Conservation (phyloP, 2,797 vertebrate genomes). For the Pangasius sanitwongsei region DNA sequence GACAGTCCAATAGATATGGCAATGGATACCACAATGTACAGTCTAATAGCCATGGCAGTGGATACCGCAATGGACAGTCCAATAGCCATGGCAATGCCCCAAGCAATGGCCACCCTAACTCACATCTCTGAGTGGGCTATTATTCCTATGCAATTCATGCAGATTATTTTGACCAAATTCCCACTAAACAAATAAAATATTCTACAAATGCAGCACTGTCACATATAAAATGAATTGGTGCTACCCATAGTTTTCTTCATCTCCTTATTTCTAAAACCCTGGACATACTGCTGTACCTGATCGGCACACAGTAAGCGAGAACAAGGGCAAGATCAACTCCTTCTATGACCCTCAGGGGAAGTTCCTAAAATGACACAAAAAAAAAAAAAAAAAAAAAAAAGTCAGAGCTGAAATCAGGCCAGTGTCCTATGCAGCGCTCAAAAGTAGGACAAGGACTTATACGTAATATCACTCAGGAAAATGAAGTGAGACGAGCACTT, state of each 20-base stretch:
- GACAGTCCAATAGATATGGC: not conserved
- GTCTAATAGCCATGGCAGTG: not conserved
- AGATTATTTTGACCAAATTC: not conserved
- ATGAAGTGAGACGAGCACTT: not conserved
- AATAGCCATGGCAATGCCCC: not conserved
- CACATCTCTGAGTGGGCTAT: not conserved
- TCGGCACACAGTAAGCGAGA: not conserved
- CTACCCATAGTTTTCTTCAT: not conserved
- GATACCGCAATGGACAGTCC: not conserved
- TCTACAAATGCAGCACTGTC: not conserved
- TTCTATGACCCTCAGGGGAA: conserved; percentile 35
- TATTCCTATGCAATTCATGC: too few relatives aligned
- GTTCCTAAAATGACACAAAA: conserved; percentile 27
- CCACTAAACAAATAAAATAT: not conserved
- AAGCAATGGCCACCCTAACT: not conserved
- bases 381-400: conserved; percentile 12
- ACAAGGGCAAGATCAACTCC: not conserved
- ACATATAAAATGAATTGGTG: not conserved
- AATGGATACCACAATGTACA: not conserved
- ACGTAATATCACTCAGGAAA: not conserved
- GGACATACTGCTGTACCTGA: not conserved
- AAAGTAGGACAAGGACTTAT: conserved; percentile 35
- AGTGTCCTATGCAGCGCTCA: not conserved
- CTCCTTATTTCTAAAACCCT: not conserved
- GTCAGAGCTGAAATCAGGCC: conserved; percentile 10